A percentile compares a stretch with the other conserved stretches of the same genome.
Evolutionary conservation across 2,888 invertebrate genomes (phyloP).

Genomic region (Amaurobius ferox): DNA sequence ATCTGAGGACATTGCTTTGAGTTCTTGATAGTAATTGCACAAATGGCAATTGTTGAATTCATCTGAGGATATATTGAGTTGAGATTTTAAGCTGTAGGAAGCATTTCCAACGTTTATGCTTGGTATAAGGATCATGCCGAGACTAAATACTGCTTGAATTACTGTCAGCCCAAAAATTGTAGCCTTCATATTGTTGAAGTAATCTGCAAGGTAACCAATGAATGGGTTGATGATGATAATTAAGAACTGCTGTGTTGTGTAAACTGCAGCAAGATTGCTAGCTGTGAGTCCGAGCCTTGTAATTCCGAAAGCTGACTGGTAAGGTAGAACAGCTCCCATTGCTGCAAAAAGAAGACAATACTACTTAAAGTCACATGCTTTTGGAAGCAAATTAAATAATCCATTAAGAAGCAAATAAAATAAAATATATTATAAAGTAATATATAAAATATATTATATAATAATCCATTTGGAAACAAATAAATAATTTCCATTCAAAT

Average conservation of each 20-base stretch:
- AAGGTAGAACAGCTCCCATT: slow-evolving; percentile 21
- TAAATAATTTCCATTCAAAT: no score
- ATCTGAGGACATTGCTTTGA: no score
- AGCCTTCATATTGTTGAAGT: slow-evolving; percentile 43
- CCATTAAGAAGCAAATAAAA: no score
- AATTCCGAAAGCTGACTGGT: slow-evolving; percentile 18
- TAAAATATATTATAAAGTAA: no score
- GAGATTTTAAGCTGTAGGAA: not conserved
- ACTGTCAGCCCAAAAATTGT: slow-evolving; percentile 16
- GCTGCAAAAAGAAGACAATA: slow-evolving; percentile 17
- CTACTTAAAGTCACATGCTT: no score
- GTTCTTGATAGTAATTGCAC: no score
- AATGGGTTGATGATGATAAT: slow-evolving; percentile 30
- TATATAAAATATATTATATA: no score
- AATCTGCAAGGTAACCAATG: slow-evolving; percentile 35
- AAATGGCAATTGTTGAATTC: no score
- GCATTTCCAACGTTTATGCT: not conserved
- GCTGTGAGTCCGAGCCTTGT: slow-evolving; percentile 25
- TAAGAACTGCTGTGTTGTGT: slow-evolving; percentile 20
- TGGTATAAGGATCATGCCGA: slow-evolving; percentile 29
- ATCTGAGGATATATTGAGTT: no score
- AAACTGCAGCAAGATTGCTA: slow-evolving; percentile 10
- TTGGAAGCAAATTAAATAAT: no score
- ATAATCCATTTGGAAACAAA: no score
- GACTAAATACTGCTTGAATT: slow-evolving; percentile 10